phyloP scores from a whole-genome alignment of 2,113 vertebrate species.

The Pandion haliaetus region DNA sequence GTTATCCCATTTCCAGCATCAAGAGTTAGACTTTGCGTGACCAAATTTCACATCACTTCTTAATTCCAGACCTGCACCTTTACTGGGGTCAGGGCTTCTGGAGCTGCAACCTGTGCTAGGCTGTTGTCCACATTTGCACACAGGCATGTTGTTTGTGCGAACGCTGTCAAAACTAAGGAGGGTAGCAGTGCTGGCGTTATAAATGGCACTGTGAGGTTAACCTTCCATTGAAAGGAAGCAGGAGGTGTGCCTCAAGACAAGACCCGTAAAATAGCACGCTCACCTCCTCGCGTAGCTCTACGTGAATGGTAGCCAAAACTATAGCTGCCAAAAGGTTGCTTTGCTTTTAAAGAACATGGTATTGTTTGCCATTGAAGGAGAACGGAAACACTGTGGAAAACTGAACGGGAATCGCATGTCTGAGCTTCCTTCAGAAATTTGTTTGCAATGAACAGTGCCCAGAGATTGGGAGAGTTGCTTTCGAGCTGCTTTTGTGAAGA shows the following conservation, averaged over 20 bases:
- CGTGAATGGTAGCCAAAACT: background rate
- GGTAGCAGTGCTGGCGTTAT: too few relatives aligned
- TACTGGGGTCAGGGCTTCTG: background rate
- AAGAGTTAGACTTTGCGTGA: accelerated
- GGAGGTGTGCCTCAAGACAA: too few relatives aligned
- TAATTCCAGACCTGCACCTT: background rate
- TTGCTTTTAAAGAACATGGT: background rate
- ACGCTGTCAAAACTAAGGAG: background rate
- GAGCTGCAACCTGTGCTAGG: background rate
- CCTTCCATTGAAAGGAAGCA: background rate
- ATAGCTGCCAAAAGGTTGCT: background rate
- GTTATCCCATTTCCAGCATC: accelerated
- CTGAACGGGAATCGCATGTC: accelerated
- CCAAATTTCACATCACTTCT: background rate
- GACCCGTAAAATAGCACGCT: too few relatives aligned
- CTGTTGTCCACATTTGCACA: accelerated
- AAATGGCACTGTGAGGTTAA: background rate
- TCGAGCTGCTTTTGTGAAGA: background rate
- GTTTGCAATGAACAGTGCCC: background rate
- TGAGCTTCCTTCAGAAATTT: background rate
- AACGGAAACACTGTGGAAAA: background rate
- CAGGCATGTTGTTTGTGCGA: background rate
- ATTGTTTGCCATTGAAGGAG: background rate
- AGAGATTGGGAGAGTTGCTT: background rate
- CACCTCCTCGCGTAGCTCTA: background rate